Conservation (phyloP, 2,797 vertebrate genomes). For the Lepus townsendii region DNA sequence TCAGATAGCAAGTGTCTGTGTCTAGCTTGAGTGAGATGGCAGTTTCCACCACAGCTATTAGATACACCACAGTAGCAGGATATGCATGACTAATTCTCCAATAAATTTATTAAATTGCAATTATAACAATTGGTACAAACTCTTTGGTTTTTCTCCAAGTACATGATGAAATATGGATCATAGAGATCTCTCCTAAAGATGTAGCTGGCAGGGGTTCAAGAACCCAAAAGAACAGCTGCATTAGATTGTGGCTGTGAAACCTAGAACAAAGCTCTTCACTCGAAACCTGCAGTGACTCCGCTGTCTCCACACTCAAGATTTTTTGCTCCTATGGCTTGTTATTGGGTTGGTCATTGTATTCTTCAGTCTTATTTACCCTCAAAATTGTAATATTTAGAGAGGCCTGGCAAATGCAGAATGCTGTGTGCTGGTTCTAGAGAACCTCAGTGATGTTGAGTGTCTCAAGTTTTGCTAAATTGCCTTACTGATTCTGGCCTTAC, state of each 20-base stretch:
- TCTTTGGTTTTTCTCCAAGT: constrained; percentile 21
- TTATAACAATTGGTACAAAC: constrained; percentile 44
- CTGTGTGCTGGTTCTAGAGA: background rate
- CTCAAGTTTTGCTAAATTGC: background rate
- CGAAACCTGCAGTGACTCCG: background rate
- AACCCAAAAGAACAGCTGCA: background rate
- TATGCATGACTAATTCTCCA: constrained; percentile 35
- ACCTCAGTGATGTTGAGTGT: background rate
- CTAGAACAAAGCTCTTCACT: background rate
- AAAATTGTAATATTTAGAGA: background rate
- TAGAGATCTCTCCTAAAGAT: background rate
- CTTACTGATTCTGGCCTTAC: background rate
- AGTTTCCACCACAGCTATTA: background rate
- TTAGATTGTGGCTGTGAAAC: background rate
- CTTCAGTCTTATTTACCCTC: background rate
- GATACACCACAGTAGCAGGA: background rate
- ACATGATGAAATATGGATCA: background rate
- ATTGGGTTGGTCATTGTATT: background rate
- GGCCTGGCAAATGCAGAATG: background rate
- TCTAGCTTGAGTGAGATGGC: background rate
- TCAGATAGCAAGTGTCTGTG: constrained; percentile 19
- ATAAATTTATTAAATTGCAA: background rate
- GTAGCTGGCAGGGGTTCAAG: background rate
- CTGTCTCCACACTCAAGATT: background rate
- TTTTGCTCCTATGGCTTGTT: background rate